phyloP scores from a whole-genome alignment of 1,140 invertebrate species.

The Drosophila oshimai region DNA sequence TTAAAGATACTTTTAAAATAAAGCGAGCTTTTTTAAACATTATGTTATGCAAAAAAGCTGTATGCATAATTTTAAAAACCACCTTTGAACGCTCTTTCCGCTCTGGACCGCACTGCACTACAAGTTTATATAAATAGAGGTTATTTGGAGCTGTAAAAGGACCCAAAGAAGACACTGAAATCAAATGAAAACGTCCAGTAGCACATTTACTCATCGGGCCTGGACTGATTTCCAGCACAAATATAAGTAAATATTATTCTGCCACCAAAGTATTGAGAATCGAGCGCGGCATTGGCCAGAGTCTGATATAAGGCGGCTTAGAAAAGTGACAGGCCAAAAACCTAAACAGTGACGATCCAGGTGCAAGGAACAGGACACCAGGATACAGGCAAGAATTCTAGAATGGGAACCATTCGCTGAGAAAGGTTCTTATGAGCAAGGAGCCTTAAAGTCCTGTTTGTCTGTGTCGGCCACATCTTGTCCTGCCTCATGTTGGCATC shows the following conservation, averaged over 20 bases:
- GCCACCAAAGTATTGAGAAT: too few species aligned
- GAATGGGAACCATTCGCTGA: too few species aligned
- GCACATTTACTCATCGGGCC: conserved; percentile 3
- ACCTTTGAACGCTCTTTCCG: not conserved
- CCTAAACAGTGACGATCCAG: too few species aligned
- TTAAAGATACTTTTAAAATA: conserved; percentile 10
- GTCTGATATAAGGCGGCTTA: too few species aligned
- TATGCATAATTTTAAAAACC: not conserved
- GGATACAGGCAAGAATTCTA: too few species aligned
- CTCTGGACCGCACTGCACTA: conserved; percentile 1
- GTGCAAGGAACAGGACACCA: too few species aligned
- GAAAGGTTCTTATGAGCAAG: too few species aligned
- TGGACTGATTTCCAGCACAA: conserved; percentile 20
- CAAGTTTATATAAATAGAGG: conserved; percentile 1
- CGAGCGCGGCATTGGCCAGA: too few species aligned
- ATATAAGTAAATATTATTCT: not conserved
- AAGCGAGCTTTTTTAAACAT: conserved; percentile 30
- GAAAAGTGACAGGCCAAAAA: too few species aligned
- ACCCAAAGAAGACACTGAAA: conserved; percentile 8
- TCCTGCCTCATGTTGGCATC: too few species aligned
- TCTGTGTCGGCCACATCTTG: too few species aligned
- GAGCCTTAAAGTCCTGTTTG: too few species aligned
- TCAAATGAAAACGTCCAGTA: conserved; percentile 42
- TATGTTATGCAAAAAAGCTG: not conserved
- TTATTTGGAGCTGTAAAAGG: not conserved